These are phyloP conservation scores for Macrobrachium rosenbergii DNA, from an alignment of 1,140 invertebrate species.

Conservation along the genomic window DNA sequence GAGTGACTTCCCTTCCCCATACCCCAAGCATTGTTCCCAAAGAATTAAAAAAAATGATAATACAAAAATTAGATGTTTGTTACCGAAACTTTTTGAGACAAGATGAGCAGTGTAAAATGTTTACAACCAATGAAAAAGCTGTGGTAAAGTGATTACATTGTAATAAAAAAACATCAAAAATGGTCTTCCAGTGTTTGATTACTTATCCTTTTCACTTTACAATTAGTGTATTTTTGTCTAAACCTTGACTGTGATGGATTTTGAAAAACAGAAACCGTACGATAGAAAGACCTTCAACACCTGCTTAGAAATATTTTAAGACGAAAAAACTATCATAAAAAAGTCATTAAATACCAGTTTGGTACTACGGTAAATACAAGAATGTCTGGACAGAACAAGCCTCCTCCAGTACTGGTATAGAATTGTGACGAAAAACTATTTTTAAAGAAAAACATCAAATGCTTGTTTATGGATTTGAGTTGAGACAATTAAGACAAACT, in stretches of 20 bases:
- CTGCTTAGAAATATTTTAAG: too few relatives aligned
- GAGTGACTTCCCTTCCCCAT: conserved; percentile 18
- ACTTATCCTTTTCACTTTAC: neutral
- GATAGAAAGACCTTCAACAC: too few relatives aligned
- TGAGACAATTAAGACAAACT: too few relatives aligned
- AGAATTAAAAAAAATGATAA: conserved; percentile 42
- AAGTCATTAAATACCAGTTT: too few relatives aligned
- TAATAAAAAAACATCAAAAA: conserved; percentile 60
- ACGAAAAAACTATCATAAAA: too few relatives aligned
- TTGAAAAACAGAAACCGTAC: too few relatives aligned
- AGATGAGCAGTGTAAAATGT: conserved; percentile 61
- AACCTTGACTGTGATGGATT: neutral
- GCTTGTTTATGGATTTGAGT: too few relatives aligned
- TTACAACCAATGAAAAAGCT: conserved; percentile 61
- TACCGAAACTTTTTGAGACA: conserved; percentile 59
- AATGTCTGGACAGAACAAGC: too few relatives aligned
- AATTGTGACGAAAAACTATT: too few relatives aligned
- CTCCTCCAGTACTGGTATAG: too few relatives aligned
- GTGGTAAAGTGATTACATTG: conserved; percentile 63
- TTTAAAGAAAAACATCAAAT: too few relatives aligned
- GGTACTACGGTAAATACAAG: too few relatives aligned
- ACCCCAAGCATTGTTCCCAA: conserved; percentile 61
- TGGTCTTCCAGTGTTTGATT: conserved; percentile 2
- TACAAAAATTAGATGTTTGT: conserved; percentile 61
- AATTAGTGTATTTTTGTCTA: neutral